Base-by-base conservation (phyloP, 2,888 invertebrate genomes). In the Cheilosia grossa region DNA sequence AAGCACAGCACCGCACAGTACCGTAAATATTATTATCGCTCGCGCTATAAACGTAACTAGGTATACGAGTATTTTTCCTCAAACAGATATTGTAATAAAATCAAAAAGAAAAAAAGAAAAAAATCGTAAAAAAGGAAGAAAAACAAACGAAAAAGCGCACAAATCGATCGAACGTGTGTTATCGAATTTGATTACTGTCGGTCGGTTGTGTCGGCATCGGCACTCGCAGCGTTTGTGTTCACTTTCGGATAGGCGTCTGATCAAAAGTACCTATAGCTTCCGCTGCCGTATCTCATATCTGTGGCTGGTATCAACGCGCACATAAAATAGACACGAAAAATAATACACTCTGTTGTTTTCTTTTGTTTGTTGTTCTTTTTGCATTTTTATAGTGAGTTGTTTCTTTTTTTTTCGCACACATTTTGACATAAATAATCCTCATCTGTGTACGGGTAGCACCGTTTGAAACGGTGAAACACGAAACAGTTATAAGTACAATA, bases 181-280 rank as follows among this genome's bases (percentile, higher is more conserved):
- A 83, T 83, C 83, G 69, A 83, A 59, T 80, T 83, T 70, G 74
- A 80, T 83, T 70, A 83, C 59, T 64, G 49, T 33, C 67, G 61
- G 37, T 56, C 17, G 59, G 21, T 15, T 61, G n/a, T 24, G 30
- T 59, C 67, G 58, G 69, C 59, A 53, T 17, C 10, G 19, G 49
- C 13, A 51, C 13, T 19, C 51, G 37, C 58, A 33, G 42, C 42
- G 49, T 15, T 19, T 58, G 17, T 24, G 59, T 56, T 30, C 56
- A 37, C 17, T 37, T 27, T 42, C 49, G 66, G 58, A 66, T 69
- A 67, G 58, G 21, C 64, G 70, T 67, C 61, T 82, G 78, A 82
- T 82, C 82, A 77, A 82, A 75, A 82, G 30, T 30, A 30, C 30
- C 66, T 70, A 82, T 79, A 79, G 82, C 82, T 83, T 79, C 82